These are phyloP conservation scores for Melospiza melodia DNA, from an alignment of 2,113 vertebrate species.

Conservation along the genomic window DNA sequence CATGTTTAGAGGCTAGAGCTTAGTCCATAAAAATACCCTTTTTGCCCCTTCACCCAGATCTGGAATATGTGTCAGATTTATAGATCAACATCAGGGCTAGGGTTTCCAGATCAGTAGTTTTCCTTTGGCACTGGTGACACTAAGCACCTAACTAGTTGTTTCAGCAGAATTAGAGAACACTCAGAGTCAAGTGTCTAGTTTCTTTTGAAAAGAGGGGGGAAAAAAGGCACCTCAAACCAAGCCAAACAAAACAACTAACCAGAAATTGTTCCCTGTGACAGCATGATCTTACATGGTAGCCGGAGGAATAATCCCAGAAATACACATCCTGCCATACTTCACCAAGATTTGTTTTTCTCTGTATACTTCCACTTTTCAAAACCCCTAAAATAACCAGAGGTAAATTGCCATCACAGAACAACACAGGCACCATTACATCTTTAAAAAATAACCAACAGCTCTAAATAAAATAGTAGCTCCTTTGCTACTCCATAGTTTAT, in stretches of 20 bases:
- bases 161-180: neutral
- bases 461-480: slow-evolving; percentile 52
- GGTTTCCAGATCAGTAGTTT: neutral
- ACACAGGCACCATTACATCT: neutral
- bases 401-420: slow-evolving; percentile 34
- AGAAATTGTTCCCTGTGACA: neutral
- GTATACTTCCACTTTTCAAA: neutral
- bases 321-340: slow-evolving; percentile 9
- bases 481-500: slow-evolving; percentile 37
- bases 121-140: neutral
- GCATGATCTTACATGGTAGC: neutral
- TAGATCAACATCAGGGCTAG: neutral
- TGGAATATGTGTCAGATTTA: neutral
- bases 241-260: neutral
- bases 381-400: slow-evolving; percentile 37
- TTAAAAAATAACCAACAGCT: slow-evolving; percentile 38
- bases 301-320: neutral
- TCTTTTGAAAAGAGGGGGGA: neutral
- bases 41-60: neutral
- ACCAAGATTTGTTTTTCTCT: slow-evolving; percentile 31
- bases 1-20: neutral
- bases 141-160: neutral
- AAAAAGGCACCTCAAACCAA: neutral
- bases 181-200: neutral
- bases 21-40: neutral